Conservation (phyloP, 2,797 vertebrate genomes). For the Phalloptychus januarius region DNA sequence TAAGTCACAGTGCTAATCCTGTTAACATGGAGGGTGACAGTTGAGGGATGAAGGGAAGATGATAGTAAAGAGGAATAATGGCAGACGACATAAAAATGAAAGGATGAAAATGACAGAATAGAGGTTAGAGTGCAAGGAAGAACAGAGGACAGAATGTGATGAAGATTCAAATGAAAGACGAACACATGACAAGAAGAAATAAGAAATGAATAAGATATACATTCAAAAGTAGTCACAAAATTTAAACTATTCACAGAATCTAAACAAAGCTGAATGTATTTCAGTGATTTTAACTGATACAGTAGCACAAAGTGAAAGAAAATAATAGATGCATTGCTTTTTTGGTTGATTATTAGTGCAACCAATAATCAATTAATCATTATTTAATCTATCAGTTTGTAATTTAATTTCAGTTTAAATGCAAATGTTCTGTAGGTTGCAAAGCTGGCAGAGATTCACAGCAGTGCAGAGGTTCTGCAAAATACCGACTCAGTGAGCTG, state of each 20-base stretch:
- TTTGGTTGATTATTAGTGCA: background rate
- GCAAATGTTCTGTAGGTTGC: background rate
- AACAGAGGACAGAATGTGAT: background rate
- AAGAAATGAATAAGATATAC: background rate
- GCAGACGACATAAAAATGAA: conserved; percentile 5
- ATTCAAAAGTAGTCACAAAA: background rate
- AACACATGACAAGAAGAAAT: background rate
- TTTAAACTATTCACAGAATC: background rate
- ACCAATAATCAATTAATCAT: background rate
- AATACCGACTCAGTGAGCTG: background rate
- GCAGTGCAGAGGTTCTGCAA: background rate
- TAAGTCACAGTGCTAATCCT: conserved; percentile 77
- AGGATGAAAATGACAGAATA: conserved; percentile 7
- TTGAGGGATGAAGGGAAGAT: conserved; percentile 23
- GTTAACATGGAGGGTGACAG: conserved; percentile 66
- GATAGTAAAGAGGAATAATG: conserved; percentile 1
- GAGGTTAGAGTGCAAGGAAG: background rate
- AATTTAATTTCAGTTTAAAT: background rate
- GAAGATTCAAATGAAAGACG: background rate
- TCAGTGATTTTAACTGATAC: background rate
- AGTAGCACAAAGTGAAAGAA: background rate
- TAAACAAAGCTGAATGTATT: background rate
- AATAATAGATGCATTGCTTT: no score
- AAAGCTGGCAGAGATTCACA: background rate
- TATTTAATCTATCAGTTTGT: background rate